Evolutionary conservation across 2,888 invertebrate species (phyloP).

Genomic region (Morinoia aosen): DNA sequence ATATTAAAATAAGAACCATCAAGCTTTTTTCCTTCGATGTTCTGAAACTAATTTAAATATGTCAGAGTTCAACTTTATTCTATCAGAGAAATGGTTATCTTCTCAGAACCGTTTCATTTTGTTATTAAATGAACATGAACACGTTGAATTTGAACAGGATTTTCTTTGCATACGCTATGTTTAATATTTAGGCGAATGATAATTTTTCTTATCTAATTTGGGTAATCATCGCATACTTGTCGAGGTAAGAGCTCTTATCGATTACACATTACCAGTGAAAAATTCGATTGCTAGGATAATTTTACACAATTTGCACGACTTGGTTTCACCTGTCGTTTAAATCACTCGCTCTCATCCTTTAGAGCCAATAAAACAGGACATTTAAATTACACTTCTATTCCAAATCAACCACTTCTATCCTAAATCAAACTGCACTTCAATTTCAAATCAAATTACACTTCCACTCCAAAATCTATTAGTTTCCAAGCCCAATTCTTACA

Average conservation of each 20-base stretch:
- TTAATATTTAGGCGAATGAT: no score
- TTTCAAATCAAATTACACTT: not conserved
- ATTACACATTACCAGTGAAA: no score
- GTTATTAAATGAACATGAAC: not conserved
- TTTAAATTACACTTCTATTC: not conserved
- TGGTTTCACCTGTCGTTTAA: not conserved
- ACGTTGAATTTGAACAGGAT: not conserved
- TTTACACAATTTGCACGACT: not conserved
- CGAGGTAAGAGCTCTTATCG: no score
- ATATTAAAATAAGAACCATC: no score
- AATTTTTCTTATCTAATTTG: no score
- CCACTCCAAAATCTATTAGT: not conserved
- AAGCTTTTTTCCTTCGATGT: no score
- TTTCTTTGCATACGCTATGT: not conserved
- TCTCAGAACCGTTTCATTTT: not conserved
- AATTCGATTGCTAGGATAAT: not conserved
- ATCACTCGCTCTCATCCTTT: not conserved
- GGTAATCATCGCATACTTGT: no score
- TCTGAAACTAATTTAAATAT: no score
- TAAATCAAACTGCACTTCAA: not conserved
- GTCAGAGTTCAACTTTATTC: not conserved
- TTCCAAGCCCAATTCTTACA: not conserved
- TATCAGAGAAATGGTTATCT: not conserved
- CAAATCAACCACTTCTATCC: not conserved
- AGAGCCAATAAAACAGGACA: not conserved